Conservation (phyloP, 2,888 invertebrate genomes). For the Leptothorax acervorum region DNA sequence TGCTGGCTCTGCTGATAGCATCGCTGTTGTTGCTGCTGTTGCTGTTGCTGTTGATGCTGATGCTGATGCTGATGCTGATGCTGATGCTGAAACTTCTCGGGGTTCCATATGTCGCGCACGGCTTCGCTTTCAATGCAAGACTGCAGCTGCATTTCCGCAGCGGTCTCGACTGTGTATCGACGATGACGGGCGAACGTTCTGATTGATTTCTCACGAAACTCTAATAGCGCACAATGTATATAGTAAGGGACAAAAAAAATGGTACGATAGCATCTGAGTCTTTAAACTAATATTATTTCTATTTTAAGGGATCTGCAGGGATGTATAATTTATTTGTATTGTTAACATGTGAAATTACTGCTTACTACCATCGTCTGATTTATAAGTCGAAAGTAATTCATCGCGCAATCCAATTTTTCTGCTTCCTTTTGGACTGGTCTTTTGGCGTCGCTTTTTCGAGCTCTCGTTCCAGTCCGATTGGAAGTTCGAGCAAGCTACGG, state of each 20-base stretch:
- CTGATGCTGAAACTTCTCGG: slow-evolving; percentile 42
- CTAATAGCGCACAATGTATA: background rate
- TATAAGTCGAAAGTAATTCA: slow-evolving; percentile 33
- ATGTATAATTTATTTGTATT: background rate
- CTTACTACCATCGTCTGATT: slow-evolving; percentile 28
- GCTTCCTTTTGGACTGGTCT: slow-evolving; percentile 38
- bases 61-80: slow-evolving; percentile 25
- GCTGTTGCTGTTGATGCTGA: slow-evolving; percentile 37
- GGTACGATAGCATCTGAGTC: background rate
- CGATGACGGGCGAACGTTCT: slow-evolving; percentile 34
- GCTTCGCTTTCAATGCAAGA: slow-evolving; percentile 74
- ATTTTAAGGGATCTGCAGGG: background rate
- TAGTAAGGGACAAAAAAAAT: background rate
- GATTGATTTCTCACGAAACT: slow-evolving; percentile 8
- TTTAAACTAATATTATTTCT: background rate
- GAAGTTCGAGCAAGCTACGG: slow-evolving; percentile 19
- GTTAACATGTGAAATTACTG: background rate
- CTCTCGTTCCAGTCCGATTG: slow-evolving; percentile 62
- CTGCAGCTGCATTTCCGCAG: slow-evolving; percentile 78
- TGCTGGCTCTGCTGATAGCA: slow-evolving; percentile 46
- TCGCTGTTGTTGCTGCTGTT: slow-evolving; percentile 45
- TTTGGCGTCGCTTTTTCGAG: slow-evolving; percentile 52
- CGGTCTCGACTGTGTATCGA: slow-evolving; percentile 77
- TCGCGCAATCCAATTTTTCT: slow-evolving; percentile 32
- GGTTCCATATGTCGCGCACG: slow-evolving; percentile 77